These are phyloP conservation scores for Drosophila rhopaloa DNA, from an alignment of 1,140 invertebrate species.

Conservation along the genomic window DNA sequence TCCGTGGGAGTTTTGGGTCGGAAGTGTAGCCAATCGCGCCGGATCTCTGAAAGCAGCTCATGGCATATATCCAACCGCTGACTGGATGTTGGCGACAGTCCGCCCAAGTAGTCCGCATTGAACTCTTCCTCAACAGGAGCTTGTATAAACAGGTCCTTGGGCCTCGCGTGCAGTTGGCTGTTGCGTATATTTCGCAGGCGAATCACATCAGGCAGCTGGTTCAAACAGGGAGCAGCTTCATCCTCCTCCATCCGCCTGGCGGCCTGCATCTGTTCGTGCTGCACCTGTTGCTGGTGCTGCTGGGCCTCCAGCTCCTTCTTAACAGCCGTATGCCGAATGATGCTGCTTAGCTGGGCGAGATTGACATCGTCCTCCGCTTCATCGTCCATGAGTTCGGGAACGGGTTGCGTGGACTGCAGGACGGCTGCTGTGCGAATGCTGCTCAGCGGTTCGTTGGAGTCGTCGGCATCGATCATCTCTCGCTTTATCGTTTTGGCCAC, in stretches of 20 bases:
- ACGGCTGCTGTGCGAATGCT: slow-evolving; percentile 67
- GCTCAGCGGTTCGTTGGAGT: slow-evolving; percentile 80
- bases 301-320: slow-evolving; percentile 70
- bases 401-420: slow-evolving; percentile 35
- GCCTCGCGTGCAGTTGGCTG: slow-evolving; percentile 32
- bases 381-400: slow-evolving; percentile 58
- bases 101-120: slow-evolving; percentile 64
- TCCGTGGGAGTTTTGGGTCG: slow-evolving; percentile 89
- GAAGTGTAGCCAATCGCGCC: slow-evolving; percentile 88
- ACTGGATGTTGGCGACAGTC: slow-evolving; percentile 79
- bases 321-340: slow-evolving; percentile 75
- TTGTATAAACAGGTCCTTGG: slow-evolving; percentile 55
- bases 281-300: slow-evolving; percentile 58
- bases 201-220: slow-evolving; percentile 78
- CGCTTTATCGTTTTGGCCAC: slow-evolving; percentile 77
- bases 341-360: slow-evolving; percentile 80
- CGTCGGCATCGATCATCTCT: slow-evolving; percentile 80
- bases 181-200: slow-evolving; percentile 67
- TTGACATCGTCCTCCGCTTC: slow-evolving; percentile 82
- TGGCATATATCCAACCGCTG: slow-evolving; percentile 82
- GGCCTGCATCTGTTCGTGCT: slow-evolving; percentile 37
- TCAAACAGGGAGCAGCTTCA: slow-evolving; percentile 47
- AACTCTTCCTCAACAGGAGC: slow-evolving; percentile 23
- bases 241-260: slow-evolving; percentile 36
- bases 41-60: slow-evolving; percentile 79